phyloP scores from a whole-genome alignment of 2,113 vertebrate species.

The Syrmaticus mikado region DNA sequence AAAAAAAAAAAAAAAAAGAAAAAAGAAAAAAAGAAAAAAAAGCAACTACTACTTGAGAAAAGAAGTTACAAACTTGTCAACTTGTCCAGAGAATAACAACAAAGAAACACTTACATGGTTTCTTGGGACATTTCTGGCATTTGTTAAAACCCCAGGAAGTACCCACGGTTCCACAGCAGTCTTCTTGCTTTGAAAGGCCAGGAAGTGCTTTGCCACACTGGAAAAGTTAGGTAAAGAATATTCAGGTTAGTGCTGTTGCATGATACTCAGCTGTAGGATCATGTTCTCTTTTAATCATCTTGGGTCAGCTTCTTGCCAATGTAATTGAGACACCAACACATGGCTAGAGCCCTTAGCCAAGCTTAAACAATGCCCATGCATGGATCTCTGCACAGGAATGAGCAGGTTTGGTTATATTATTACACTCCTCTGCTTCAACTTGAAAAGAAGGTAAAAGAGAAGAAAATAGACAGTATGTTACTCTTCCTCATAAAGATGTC shows the following conservation, averaged over 20 bases:
- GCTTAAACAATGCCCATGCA: background rate
- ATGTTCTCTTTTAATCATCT: background rate
- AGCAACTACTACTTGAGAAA: background rate
- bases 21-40: no score
- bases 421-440: background rate
- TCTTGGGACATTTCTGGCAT: constrained; percentile 96
- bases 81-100: background rate
- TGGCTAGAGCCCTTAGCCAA: background rate
- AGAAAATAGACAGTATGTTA: background rate
- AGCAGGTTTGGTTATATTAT: background rate
- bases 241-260: constrained; percentile 42
- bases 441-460: constrained; percentile 9
- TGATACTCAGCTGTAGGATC: background rate
- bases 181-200: constrained; percentile 95
- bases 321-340: background rate
- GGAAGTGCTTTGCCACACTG: constrained; percentile 98
- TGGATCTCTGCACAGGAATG: background rate
- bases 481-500: background rate
- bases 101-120: constrained; percentile 84
- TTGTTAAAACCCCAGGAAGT: constrained; percentile 99
- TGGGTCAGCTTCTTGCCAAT: background rate
- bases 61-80: background rate
- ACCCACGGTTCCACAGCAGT: constrained; percentile 94
- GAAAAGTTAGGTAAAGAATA: constrained; percentile 65
- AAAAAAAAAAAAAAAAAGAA: background rate